Base-by-base conservation (phyloP, 2,113 vertebrate genomes). In the Eclectus roratus region DNA sequence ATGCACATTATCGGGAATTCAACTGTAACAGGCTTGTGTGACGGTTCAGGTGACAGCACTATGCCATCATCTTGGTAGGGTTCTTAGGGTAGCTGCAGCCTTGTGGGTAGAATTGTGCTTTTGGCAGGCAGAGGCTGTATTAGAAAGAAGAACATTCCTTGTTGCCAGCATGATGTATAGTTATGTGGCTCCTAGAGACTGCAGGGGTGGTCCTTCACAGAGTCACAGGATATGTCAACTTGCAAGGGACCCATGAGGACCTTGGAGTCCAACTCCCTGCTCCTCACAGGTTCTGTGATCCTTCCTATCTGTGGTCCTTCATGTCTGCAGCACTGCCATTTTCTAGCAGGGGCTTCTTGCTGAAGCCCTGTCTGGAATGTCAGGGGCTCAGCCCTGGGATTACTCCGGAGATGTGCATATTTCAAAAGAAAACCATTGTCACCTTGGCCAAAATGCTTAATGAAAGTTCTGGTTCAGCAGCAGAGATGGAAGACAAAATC, bases 121-220 rank as follows among this genome's bases (percentile, higher is more conserved):
- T 24, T 27, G 49, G 13, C 31, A 89, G 68, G 44, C 6, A 49
- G 41, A 49, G 16, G 8, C 31, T 37, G 23, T 29, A 4, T 27
- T 24, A 4, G 2, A 20, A 69, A 69, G 11, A 12, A 24, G 29
- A 50, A 37, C 9, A 10, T 12, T 17, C 17, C 28, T 7, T 74
- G 18, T 33, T 7, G 3, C 13, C 31, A 25, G 10, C 46, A 19
- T 4, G 9, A 20, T 0, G 2, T 17, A 7, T 17, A 11, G 39
- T 31, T 70, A 19, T 2, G 3, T 13, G 46, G 41, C 63, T 82
- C 17, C 16, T 25, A 16, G 35, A 60, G 20, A 39, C 20, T 14
- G 20, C 43, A 46, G 8, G 70, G 20, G 21, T 20, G 31, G 25
- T 19, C 37, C 20, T 35, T 31, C 39, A 28, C 21, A 35, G 21